Base-by-base conservation (phyloP, 64 coral and sea anemone genomes). In the Pocillopora damicornis region DNA sequence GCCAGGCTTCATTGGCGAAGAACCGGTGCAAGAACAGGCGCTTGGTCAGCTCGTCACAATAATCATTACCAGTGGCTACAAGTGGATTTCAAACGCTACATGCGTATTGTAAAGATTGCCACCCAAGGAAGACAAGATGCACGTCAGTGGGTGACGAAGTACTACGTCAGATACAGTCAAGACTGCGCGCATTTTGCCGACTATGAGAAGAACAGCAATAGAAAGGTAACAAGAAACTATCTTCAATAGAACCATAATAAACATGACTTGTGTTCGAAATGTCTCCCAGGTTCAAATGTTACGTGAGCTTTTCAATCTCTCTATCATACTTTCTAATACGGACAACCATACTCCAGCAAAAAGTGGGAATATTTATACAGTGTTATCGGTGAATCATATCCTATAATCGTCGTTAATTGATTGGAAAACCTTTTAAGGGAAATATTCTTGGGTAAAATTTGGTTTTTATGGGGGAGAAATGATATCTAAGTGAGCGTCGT, bases 51-150 rank as follows among this genome's bases (percentile, higher is more conserved):
- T 4, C 92, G 86, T 35, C 87, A 96, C 38, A 96, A 90, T 45
- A 96, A 93, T 77, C 82, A 81, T 16, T 81, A 96, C 59, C 94
- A 96, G 68, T 96, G 90, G 90, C 61, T 96, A 13, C 62, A 89
- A 58, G 88, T 91, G 25, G 60, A 96, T 82, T 92, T 96, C 20
- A 64, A 78, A 58, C 75, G 87, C 2, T 76, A 87, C 37, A 93
- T 87, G 9, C 83, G 94, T 51, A 74, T 96, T 9, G 76, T 81
- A 4, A 87, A 80, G 60, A 96, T 96, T 10, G 81, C 94, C 13
- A 93, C 87, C 15, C 94, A 96, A 81, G 94, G 94, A n/a, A 60
- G 94, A 87, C 87, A 93, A 75, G 94, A 96, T 35, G 42, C 26
- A 2, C 82, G 75, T 12, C 94, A 96, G 61, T 96, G 94, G 94